Conservation (phyloP, 1,140 invertebrate genomes). For the Leptestheria dahalacensis region DNA sequence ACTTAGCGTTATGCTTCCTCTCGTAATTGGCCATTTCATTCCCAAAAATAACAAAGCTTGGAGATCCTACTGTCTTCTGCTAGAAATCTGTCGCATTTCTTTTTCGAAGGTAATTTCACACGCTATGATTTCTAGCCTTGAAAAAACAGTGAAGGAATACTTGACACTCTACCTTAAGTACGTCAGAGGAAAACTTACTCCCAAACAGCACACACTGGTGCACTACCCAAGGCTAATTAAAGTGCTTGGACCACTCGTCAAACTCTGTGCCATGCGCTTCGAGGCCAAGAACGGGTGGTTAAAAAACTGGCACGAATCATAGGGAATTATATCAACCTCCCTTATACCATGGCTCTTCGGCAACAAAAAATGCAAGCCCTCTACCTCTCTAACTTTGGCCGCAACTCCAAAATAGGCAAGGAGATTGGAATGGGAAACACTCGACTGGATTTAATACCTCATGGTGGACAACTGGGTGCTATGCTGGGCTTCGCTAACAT, state of each 20-base stretch:
- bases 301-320: constrained; percentile 11
- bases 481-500: background rate
- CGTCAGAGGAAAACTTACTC: background rate
- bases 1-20: constrained; percentile 10
- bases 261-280: constrained; percentile 14
- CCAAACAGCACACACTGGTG: constrained; percentile 12
- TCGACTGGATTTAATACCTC: background rate
- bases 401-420: background rate
- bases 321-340: constrained; percentile 11
- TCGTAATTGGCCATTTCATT: constrained; percentile 5
- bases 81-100: constrained; percentile 11
- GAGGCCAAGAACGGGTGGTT: constrained; percentile 12
- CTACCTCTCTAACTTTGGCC: background rate
- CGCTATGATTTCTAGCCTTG: constrained; percentile 3
- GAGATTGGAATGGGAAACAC: background rate
- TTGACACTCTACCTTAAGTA: background rate
- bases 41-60: background rate
- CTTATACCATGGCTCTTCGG: constrained; percentile 6
- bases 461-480: background rate
- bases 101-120: constrained; percentile 2
- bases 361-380: constrained; percentile 7
- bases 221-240: constrained; percentile 9
- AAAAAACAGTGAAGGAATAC: constrained; percentile 10
- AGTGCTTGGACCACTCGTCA: constrained; percentile 8
- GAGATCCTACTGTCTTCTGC: background rate